Evolutionary conservation across 2,888 invertebrate species (phyloP).

Genomic region (Dendrolimus houi): DNA sequence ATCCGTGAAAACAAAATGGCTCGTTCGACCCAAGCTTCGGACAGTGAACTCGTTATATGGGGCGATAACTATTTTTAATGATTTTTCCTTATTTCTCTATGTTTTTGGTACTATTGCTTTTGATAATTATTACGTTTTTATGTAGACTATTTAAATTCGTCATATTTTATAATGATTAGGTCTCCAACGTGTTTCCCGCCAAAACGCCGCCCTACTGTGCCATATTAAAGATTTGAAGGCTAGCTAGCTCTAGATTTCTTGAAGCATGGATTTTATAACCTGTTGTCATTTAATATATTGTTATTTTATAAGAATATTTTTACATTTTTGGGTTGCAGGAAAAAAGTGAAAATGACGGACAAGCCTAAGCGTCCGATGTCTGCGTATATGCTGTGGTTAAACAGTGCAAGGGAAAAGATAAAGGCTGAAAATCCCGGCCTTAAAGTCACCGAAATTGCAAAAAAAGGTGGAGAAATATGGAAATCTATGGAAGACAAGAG

Average conservation of each 20-base stretch:
- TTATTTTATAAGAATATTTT: conserved; percentile 20
- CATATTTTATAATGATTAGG: conserved; percentile 15
- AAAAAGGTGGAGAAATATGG: conserved; percentile 98
- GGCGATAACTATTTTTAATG: conserved; percentile 55
- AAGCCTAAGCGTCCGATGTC: conserved; percentile 96
- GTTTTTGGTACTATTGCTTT: conserved; percentile 18
- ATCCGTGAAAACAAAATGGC: conserved; percentile 77
- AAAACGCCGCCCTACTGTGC: conserved; percentile 64
- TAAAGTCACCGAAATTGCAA: conserved; percentile 93
- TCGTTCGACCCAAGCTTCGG: conserved; percentile 71
- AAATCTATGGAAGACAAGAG: conserved; percentile 91
- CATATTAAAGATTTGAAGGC: conserved; percentile 37
- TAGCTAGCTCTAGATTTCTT: conserved; percentile 25
- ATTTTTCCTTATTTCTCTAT: conserved; percentile 21
- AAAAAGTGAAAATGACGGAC: conserved; percentile 85
- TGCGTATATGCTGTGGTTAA: conserved; percentile 97
- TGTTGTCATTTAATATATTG: conserved; percentile 32
- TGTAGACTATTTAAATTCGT: conserved; percentile 17
- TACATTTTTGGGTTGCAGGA: conserved; percentile 47
- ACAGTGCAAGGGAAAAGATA: conserved; percentile 89
- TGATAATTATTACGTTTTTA: conserved; percentile 18
- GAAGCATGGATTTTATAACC: conserved; percentile 42
- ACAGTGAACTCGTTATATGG: conserved; percentile 71
- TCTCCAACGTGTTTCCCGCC: conserved; percentile 67
- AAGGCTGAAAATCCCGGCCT: conserved; percentile 94